phyloP scores from a whole-genome alignment of 1,140 invertebrate genomes.

The Micrasema minimum region DNA sequence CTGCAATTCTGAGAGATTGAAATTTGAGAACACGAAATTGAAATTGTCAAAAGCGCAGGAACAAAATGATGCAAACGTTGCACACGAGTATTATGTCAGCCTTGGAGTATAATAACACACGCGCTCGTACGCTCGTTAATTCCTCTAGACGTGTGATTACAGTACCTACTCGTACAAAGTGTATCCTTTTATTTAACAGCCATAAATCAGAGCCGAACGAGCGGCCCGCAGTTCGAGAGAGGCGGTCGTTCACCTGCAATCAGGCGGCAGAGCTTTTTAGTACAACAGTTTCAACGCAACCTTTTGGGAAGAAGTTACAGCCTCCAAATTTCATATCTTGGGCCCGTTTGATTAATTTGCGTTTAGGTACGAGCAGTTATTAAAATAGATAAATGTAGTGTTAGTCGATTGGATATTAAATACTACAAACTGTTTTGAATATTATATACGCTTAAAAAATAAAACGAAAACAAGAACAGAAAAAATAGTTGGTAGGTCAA shows the following conservation, averaged over 20 bases:
- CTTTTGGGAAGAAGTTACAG: slow-evolving; percentile 12
- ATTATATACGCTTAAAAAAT: no score
- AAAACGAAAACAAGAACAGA: no score
- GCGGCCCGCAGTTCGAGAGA: slow-evolving; percentile 18
- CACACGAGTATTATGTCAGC: not conserved
- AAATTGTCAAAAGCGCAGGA: no score
- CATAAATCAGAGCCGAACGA: slow-evolving; percentile 31
- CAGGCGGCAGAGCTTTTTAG: not conserved
- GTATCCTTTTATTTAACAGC: slow-evolving; percentile 35
- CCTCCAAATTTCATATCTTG: no score
- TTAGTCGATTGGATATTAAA: no score
- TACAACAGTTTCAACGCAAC: not conserved
- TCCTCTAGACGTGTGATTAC: slow-evolving; percentile 23
- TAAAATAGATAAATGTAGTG: no score
- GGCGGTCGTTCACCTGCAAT: slow-evolving; percentile 24
- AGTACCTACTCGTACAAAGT: slow-evolving; percentile 26
- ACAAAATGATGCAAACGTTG: not conserved
- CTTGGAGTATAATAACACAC: not conserved
- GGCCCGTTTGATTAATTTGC: no score
- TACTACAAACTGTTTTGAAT: no score
- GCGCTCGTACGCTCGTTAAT: slow-evolving; percentile 22
- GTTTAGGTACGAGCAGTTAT: no score
- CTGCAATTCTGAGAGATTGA: no score
- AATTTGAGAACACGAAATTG: no score
- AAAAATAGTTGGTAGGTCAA: no score